Percentiles rank a stretch among this genome's conserved stretches.
Evolutionary conservation across 2,888 invertebrate species (phyloP).

Genomic region (Sphecodes monilicornis): DNA sequence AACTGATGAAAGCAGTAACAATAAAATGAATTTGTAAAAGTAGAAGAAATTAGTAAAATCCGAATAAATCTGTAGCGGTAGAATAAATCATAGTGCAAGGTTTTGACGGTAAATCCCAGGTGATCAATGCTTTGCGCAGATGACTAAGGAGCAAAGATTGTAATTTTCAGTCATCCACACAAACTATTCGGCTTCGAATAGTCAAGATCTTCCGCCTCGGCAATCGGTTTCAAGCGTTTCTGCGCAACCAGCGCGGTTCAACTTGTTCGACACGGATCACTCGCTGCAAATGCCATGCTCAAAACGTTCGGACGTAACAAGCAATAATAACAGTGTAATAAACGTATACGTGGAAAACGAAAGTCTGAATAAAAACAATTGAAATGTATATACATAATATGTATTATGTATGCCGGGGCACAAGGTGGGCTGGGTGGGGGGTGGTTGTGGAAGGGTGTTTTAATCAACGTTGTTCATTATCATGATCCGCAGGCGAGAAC

Average conservation of each 20-base stretch:
- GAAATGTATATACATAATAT: slow-evolving; percentile 31
- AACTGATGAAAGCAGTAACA: no score
- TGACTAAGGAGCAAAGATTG: no score
- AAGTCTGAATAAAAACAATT: slow-evolving; percentile 63
- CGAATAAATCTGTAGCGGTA: no score
- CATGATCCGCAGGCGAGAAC: slow-evolving; percentile 45
- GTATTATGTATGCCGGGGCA: slow-evolving; percentile 34
- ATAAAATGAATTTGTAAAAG: no score
- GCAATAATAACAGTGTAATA: slow-evolving; percentile 70
- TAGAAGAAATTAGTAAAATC: no score
- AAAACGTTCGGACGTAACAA: slow-evolving; percentile 77
- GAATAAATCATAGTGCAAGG: no score
- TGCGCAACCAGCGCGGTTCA: slow-evolving; percentile 50
- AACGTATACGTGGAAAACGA: slow-evolving; percentile 64
- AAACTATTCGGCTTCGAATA: not conserved
- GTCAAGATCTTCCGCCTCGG: not conserved
- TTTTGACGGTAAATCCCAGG: no score
- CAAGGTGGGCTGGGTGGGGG: slow-evolving; percentile 37
- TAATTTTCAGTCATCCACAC: no score
- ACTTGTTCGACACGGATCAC: slow-evolving; percentile 70
- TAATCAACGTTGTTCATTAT: slow-evolving; percentile 27
- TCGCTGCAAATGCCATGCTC: slow-evolving; percentile 81
- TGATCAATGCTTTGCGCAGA: no score
- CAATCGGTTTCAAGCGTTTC: not conserved
- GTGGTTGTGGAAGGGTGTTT: slow-evolving; percentile 16